Evolutionary conservation across 35 echinoderm and acorn worm species (phyloP), one percentile per base, ranked within the genome.

Genomic region (Ptychodera flava): DNA sequence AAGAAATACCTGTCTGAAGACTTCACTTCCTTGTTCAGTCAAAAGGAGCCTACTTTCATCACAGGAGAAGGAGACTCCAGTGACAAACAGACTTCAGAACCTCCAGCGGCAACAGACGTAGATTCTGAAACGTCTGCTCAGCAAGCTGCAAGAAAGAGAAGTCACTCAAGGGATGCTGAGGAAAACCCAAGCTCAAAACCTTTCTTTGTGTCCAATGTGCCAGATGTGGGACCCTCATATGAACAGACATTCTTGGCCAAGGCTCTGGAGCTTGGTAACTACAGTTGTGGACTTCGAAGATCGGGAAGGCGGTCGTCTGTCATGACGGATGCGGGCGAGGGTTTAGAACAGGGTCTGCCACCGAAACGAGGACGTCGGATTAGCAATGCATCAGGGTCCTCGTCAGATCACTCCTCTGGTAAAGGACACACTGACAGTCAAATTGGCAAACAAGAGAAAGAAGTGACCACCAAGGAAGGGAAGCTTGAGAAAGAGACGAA

Each of bases 1-100:
- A 90, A 85, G 28, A 75, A 77, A 33, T 90, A 90, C 76, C 84
- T 90, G 27, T 90, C 88, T 1, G 88, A 90, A 15, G 88, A 90
- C 28, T 90, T 90, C 76, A 85, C 88, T 64, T 90, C 88, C 0
- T 64, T 64, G 6, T 64, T 64, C 22, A 64, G 6, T 64, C 6
- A 64, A 6, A 64, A 64, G 22, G 45, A 64, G 22, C 6, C 45
- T 12, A 12, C 45, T 12, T 64, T 64, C 22, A 64, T 64, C 6
- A 64, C 6, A 64, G 45, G 45, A 64, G 45, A 64, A 12, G 6
- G 6, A 12, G 45, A 64, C 22, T 64, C 45, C 6, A 64, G 22
- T 64, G 45, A 64, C 45, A 64, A 64, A 6, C 45, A 12, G 6
- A 64, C 6, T 6, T 64, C 45, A 64, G n/a, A n/a, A n/a, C n/a